Evolutionary conservation across 2,888 invertebrate species (phyloP).

Genomic region (Cryptocephalus moraei): DNA sequence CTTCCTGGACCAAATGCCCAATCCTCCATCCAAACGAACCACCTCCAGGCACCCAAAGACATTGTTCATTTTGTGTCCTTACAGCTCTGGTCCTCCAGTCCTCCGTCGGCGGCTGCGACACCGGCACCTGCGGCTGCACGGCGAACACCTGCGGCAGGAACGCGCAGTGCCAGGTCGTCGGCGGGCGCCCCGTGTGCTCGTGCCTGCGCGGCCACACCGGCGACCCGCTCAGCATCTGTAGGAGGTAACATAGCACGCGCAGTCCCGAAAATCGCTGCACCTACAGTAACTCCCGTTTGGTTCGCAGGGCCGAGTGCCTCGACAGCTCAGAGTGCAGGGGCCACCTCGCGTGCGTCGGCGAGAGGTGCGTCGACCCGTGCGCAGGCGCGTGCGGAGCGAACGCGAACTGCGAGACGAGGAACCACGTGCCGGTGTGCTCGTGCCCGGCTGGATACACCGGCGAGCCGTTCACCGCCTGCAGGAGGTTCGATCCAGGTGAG

Average conservation of each 20-base stretch:
- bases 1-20: no score
- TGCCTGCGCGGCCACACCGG: conserved; percentile 72
- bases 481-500: conserved; percentile 63
- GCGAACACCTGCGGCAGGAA: conserved; percentile 57
- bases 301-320: conserved; percentile 32
- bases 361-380: conserved; percentile 72
- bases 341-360: conserved; percentile 62
- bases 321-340: conserved; percentile 68
- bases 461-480: conserved; percentile 64
- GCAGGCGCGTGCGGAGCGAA: conserved; percentile 63
- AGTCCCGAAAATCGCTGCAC: not conserved
- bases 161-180: conserved; percentile 51
- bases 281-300: not conserved
- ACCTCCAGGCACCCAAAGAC: no score
- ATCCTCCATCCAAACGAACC: no score
- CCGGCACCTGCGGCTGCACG: conserved; percentile 29
- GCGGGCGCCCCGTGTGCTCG: conserved; percentile 69
- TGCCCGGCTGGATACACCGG: conserved; percentile 73
- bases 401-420: conserved; percentile 66
- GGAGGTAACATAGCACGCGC: conserved; percentile 29
- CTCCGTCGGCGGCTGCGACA: not conserved
- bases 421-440: conserved; percentile 68
- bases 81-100: not conserved
- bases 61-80: not conserved
- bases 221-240: conserved; percentile 64